phyloP scores from a whole-genome alignment of 2,113 vertebrate species.

The Phaetusa simplex region DNA sequence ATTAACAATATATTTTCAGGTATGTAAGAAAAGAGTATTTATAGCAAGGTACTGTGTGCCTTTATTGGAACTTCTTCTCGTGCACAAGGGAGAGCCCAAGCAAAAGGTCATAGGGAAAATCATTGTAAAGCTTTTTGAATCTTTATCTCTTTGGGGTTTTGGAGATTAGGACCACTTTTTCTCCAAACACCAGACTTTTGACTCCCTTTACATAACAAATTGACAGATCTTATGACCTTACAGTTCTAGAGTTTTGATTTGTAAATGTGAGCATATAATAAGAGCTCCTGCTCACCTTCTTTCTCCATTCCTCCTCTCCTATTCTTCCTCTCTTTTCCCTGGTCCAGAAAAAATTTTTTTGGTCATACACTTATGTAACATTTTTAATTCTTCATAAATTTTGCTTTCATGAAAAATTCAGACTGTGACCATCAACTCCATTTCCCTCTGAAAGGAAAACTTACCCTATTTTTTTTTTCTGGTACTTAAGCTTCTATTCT shows the following conservation, averaged over 20 bases:
- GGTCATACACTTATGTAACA: accelerated
- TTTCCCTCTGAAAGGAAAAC: not conserved
- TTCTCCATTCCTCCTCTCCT: not conserved
- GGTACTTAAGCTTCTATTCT: not conserved
- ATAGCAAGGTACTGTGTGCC: not conserved
- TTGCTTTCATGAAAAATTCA: not conserved
- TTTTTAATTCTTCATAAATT: not conserved
- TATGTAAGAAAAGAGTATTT: not conserved
- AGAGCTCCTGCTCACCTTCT: not conserved
- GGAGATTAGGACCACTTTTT: not conserved
- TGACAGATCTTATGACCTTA: not conserved
- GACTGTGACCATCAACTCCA: not conserved
- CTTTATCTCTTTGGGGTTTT: not conserved
- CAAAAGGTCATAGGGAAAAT: not conserved
- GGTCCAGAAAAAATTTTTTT: not conserved
- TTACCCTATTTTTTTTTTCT: not conserved
- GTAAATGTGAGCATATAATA: not conserved
- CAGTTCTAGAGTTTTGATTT: not conserved
- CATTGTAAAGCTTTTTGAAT: not conserved
- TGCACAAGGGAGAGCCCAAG: not conserved
- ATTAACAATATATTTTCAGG: not conserved
- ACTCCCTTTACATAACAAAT: not conserved
- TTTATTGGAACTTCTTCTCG: not conserved
- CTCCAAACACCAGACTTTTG: not conserved
- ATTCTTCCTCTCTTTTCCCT: not conserved